Base-by-base conservation (phyloP, 1,140 invertebrate genomes). In the Hermetia illucens region DNA sequence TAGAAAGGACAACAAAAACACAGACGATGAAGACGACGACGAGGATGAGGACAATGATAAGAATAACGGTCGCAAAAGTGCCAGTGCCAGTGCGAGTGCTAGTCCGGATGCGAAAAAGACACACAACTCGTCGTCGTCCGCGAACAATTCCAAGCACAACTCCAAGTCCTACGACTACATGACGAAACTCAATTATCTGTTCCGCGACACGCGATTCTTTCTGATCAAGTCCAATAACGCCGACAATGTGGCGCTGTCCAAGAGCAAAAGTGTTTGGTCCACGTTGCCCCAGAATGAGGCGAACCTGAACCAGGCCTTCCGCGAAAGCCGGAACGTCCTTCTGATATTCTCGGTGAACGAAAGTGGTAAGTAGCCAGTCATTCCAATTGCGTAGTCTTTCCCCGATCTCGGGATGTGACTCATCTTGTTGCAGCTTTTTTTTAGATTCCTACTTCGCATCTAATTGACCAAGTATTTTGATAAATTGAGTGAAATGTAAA, bases 181-280 rank as follows among this genome's bases (percentile, higher is more conserved):
- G 53, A 86, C 84, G 8, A 85, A 91, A 64, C 63, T 97, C 34
- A 94, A 92, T 66, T 95, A 95, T 60, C 70, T 97, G 35, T 95
- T 96, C 60, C 72, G 89, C 48, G 88, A 94, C 63, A 86, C 92
- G 42, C 73, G 90, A 45, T 97, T 93, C 70, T 98, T 96, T 66
- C 74, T 97, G 17, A 95, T 98, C 44, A 97, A 97, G 64, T 95
- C 91, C 31, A 96, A 96, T 62, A 97, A 97, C 66, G 82, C 84
- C 42, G 93, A 97, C 62, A 98, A 98, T 66, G 82, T 98, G 20
- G 82, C 82, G 17, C 52, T 97, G 19, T 92, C 92, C 2, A 97
- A 97, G 65, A 80, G 78, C 1, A 94, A 89, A 69, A 89, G 88
- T 43, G 92, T 97, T 3, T 98, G 93, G 94, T 95, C 92, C 8